Evolutionary conservation across 1,140 invertebrate species (phyloP), one percentile per base, ranked within the genome.

Genomic region (Carcinoscorpius rotundicauda): DNA sequence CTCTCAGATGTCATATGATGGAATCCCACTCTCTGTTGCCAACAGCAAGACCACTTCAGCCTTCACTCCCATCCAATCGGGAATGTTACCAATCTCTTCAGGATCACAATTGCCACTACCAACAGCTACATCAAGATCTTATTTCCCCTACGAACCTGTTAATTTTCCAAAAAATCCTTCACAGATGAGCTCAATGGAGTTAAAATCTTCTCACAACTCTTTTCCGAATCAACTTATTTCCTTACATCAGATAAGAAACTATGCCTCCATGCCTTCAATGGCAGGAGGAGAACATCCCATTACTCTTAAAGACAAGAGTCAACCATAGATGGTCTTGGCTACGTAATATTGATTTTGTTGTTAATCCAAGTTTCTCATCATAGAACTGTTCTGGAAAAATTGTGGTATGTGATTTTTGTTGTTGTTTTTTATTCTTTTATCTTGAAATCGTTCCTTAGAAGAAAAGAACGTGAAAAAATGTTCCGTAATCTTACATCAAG

Each of bases 161-260:
- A 89, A 88, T 71, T 91, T 90, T 81, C 74, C 85, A 83, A 78
- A 69, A 49, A 75, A 75, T 67, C 72, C 79, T 68, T 74, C 71
- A 63, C 75, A 72, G 6, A 65, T 72, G 72, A 75, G 75, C n/a
- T 76, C 71, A 49, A 72, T 72, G 71, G 73, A 73, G 60, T 68
- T 71, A 4, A 73, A 78, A 73, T 65, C 72, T 67, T 63, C 76
- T 85, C 64, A 89, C 86, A 72, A 85, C 85, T 73, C 76, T 66
- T 95, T 93, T 77, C 92, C 93, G 60, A 96, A 95, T 76, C 93
- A 96, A 76, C 82, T 97, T 72, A 93, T 97, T 73, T 95, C 92
- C 68, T 81, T 98, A 63, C 92, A 97, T 78, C 93, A 97, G 79
- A 97, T 97, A 72, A 84, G 93, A 73, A 98, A 96, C 77, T 97